Conservation (phyloP, 1,140 invertebrate species). For the Aphaenogaster rudis region DNA sequence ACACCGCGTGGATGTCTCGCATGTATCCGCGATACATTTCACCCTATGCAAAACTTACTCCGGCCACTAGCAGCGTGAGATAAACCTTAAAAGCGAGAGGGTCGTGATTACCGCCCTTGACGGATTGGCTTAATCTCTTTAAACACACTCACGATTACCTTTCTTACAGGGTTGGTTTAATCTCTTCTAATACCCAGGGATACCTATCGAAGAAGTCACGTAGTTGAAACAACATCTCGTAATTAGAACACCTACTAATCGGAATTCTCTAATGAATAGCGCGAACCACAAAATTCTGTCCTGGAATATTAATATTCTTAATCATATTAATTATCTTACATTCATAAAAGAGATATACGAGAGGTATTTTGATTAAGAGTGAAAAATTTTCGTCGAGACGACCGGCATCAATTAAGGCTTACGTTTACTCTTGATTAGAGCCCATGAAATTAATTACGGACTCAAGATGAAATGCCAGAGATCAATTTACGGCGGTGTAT, state of each 20-base stretch:
- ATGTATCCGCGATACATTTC: constrained; percentile 13
- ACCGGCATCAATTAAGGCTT: neutral
- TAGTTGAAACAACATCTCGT: neutral
- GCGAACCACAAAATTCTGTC: neutral
- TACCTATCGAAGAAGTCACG: constrained; percentile 29
- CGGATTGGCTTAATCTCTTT: constrained; percentile 12
- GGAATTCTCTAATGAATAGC: neutral
- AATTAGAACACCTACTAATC: neutral
- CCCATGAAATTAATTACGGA: constrained; percentile 29
- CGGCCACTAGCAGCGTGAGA: neutral
- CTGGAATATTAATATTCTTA: too few relatives aligned
- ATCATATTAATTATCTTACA: constrained; percentile 8
- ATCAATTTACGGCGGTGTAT: constrained; percentile 31
- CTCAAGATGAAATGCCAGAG: constrained; percentile 1
- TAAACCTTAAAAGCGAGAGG: constrained; percentile 25
- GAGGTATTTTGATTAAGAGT: neutral
- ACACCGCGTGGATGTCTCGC: constrained; percentile 27
- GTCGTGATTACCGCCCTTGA: neutral
- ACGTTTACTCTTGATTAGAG: constrained; percentile 9
- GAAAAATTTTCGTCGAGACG: constrained; percentile 7
- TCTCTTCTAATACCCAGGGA: neutral
- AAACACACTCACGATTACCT: constrained; percentile 10
- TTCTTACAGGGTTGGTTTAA: constrained; percentile 11
- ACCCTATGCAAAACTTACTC: neutral
- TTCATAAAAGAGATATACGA: neutral